A percentile compares a stretch with the other conserved stretches of the same genome.
Conservation (phyloP, 1,140 invertebrate genomes). For the Glomeris maerens region DNA sequence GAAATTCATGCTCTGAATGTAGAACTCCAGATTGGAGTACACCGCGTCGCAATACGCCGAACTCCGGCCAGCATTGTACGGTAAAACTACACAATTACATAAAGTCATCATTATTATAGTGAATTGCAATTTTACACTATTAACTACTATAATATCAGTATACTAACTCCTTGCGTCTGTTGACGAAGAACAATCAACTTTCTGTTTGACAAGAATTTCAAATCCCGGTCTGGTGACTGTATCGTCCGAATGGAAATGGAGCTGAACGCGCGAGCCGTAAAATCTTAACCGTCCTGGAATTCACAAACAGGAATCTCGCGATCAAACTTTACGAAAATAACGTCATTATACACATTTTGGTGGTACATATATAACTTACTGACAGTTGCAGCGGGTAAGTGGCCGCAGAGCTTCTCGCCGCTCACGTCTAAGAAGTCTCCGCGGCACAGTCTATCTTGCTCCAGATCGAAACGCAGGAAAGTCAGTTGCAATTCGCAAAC, state of each 20-base stretch:
- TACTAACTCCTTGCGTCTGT: neutral
- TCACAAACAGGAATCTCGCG: neutral
- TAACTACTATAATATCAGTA: neutral
- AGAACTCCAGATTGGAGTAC: neutral
- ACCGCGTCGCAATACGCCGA: neutral
- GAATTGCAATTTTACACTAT: neutral
- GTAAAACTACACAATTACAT: neutral
- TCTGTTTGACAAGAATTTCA: neutral
- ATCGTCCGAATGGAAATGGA: slow-evolving; percentile 1
- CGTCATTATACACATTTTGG: neutral
- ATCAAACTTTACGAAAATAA: neutral
- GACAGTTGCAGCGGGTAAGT: neutral
- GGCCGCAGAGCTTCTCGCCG: neutral
- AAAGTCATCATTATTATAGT: neutral
- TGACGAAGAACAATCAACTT: neutral
- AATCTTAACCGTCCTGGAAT: neutral
- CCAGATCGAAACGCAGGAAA: neutral
- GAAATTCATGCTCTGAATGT: neutral
- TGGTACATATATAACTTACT: neutral
- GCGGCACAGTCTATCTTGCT: neutral
- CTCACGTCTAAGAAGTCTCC: neutral
- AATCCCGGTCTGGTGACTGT: neutral
- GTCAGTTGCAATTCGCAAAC: slow-evolving; percentile 3
- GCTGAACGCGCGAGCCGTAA: neutral
- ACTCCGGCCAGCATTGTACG: neutral